These are phyloP conservation scores for Chunga burmeisteri DNA, from an alignment of 2,113 vertebrate genomes.

Conservation along the genomic window DNA sequence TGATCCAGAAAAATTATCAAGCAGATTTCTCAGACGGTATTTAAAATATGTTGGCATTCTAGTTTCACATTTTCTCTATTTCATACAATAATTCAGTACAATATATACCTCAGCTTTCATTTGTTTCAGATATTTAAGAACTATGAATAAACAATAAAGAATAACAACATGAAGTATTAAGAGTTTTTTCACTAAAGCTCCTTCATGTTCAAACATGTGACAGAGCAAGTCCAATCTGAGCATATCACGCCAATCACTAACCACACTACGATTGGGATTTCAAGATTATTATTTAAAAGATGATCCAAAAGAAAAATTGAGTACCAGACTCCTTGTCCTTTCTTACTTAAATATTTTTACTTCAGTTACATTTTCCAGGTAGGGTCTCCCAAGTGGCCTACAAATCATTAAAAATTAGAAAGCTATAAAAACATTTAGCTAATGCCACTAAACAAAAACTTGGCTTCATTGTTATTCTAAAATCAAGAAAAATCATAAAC, in stretches of 20 bases:
- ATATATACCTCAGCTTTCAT: background rate
- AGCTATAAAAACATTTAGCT: background rate
- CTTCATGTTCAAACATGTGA: background rate
- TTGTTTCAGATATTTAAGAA: background rate
- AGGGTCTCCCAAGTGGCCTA: background rate
- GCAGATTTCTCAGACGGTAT: background rate
- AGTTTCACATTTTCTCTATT: background rate
- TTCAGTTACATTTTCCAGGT: background rate
- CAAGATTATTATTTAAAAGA: background rate
- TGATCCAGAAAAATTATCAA: background rate
- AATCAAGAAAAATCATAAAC: background rate
- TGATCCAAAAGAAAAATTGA: background rate
- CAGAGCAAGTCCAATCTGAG: background rate
- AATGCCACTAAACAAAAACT: background rate
- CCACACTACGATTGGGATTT: background rate
- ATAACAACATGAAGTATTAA: background rate
- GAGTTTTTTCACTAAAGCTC: background rate
- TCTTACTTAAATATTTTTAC: background rate
- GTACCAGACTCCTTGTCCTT: background rate
- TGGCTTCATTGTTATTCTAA: background rate
- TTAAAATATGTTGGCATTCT: background rate
- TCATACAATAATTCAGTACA: background rate
- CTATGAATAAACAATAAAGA: background rate
- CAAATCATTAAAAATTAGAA: background rate
- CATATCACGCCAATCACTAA: background rate